Evolutionary conservation across 2,888 invertebrate genomes (phyloP), one percentile per base, ranked within the genome.

Genomic region (Lasioglossum calceatum): DNA sequence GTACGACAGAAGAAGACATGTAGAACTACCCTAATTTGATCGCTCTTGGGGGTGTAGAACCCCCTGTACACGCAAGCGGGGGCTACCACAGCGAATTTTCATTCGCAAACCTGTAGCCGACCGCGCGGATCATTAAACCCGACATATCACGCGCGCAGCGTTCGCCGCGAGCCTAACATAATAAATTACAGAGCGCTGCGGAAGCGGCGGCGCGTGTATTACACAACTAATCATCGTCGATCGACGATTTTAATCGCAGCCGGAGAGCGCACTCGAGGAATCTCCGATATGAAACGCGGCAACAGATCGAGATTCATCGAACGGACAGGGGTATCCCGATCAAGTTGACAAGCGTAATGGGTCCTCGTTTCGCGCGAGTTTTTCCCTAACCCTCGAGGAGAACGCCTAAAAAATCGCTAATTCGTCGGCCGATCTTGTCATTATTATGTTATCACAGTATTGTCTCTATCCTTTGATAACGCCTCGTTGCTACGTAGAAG

Each of bases 271-370:
- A 82, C 84, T 78, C 70, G 67, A 75, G 32, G 75, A 71, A 78
- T 64, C 61, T 84, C 61, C 44, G 84, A 61, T 79, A 64, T 72
- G 76, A 77, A 83, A 72, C 72, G 71, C 83, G 71, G 81, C 77
- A 82, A 82, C 79, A 79, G 72, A 85, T 85, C 72, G 77, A 83
- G 79, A 79, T 83, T 72, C 85, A 85, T 85, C 79, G 79, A 83
- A 64, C 76, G 72, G 82, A 84, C 84, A 84, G 77, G 67, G 71
- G 23, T 64, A 58, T 79, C 74, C 50, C 27, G 79, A 82, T 74
- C 74, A 72, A 81, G 73, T 42, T 85, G 84, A 85, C 85, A 84
- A 84, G 84, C 50, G 67, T 77, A 77, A 84, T 75, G 70, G 74
- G 74, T 77, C n/a, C 84, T 84, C 80, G 77, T 77, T 81, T 44